phyloP scores from a whole-genome alignment of 2,888 invertebrate genomes.

The Lycaena phlaeas region DNA sequence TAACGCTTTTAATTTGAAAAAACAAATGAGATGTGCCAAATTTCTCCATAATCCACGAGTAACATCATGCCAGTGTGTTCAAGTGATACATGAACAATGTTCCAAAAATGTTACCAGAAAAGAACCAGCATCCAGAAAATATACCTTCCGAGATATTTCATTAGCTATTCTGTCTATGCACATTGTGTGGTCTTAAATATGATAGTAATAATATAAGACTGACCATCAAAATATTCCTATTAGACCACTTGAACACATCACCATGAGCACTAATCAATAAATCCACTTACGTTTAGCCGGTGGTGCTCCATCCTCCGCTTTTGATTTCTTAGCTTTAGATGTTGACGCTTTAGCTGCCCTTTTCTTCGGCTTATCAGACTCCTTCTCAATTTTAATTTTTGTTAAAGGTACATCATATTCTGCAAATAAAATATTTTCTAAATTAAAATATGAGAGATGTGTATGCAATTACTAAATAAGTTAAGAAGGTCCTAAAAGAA shows the following conservation, averaged over 20 bases:
- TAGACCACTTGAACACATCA: slow-evolving; percentile 6
- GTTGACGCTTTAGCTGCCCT: slow-evolving; percentile 36
- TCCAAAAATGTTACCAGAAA: no score
- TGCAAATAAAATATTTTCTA: slow-evolving; percentile 19
- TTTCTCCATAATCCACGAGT: background rate
- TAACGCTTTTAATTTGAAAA: no score
- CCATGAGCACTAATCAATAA: slow-evolving; percentile 19
- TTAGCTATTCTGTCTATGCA: no score
- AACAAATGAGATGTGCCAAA: no score
- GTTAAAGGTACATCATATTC: slow-evolving; percentile 45
- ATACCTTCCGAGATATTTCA: no score
- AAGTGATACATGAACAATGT: slow-evolving; percentile 7
- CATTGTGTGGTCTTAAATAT: no score
- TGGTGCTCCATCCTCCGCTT: slow-evolving; percentile 34
- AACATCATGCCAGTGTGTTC: slow-evolving; percentile 11
- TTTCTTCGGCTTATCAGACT: slow-evolving; percentile 46
- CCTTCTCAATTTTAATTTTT: slow-evolving; percentile 37
- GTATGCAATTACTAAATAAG: no score
- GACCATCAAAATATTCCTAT: no score
- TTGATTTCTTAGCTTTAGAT: slow-evolving; percentile 44
- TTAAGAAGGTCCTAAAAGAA: no score
- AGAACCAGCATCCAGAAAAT: no score
- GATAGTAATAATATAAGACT: no score
- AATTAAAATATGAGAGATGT: background rate
- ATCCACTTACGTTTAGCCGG: slow-evolving; percentile 55